Base-by-base conservation (phyloP, 2,888 invertebrate genomes). In the Drosophila histrio region DNA sequence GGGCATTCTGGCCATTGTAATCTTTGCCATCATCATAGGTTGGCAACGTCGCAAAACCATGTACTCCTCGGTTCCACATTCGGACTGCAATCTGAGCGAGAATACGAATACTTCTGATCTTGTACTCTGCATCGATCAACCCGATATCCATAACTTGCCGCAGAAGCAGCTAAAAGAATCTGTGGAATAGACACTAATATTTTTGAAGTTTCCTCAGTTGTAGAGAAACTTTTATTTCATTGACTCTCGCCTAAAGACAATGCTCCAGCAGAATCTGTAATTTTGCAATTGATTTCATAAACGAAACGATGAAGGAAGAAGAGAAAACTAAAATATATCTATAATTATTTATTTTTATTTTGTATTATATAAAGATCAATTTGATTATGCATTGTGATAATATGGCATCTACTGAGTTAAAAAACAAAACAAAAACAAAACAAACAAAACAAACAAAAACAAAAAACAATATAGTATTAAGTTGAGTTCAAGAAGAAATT, bases 21-120 rank as follows among this genome's bases (percentile, higher is more conserved):
- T 43, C 4, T 1, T 30, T 5, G 7, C 7, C 6, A 0, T 8
- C 11, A 15, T 30, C 22, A 7, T 6, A 8, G 15, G 6, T 9
- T 2, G n/a, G 7, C n/a, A 39, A n/a, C 77, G 76, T 41, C 66
- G 63, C 1, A 46, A 81, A 70, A 43, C 60, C 1, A 32, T 76
- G 26, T 90, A 90, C 58, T 83, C 83, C 1, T 78, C 83, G 43
- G 84, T 90, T 56, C 89, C 90, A n/a, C 84, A 79, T 47, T 89
- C 85, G 5, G 90, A 90, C 38, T 86, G 84, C 8, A 90, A 87
- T 69, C 75, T 87, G 13, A 87, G 84, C 70, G 81, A 87, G 41
- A 36, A 65, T 13, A 56, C 56, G 3, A 34, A 59, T 17, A 26
- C 22, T 28, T 58, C 71, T n/a, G 71, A 70, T 32, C 17, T 70